A percentile compares a stretch with the other conserved stretches of the same genome.
phyloP scores from a whole-genome alignment of 2,797 vertebrate genomes.

The Tokudaia muenninki region DNA sequence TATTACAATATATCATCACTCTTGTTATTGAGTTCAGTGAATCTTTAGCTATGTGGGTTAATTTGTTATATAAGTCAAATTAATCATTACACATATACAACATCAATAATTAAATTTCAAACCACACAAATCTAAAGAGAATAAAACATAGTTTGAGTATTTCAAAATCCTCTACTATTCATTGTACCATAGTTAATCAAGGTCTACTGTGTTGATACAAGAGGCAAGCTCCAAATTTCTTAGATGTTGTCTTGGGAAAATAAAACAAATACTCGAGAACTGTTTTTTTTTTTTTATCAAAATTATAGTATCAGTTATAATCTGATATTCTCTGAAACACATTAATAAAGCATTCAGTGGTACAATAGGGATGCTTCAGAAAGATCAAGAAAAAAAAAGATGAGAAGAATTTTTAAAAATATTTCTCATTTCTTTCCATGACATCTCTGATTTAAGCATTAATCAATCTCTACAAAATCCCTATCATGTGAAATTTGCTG shows the following conservation, averaged over 20 bases:
- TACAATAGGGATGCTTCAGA: neutral
- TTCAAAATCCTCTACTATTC: neutral
- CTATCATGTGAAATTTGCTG: neutral
- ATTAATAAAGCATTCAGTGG: neutral
- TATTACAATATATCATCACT: neutral
- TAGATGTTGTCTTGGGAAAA: neutral
- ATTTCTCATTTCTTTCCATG: neutral
- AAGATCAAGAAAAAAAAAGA: neutral
- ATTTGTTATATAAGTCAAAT: neutral
- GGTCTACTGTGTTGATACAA: too few species aligned
- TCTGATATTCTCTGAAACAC: neutral
- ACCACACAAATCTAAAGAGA: neutral
- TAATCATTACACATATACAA: neutral
- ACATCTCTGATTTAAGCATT: conserved; percentile 20
- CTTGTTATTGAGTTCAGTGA: neutral
- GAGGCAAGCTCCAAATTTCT: neutral
- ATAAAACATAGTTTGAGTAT: neutral
- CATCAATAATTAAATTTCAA: neutral
- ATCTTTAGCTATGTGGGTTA: neutral
- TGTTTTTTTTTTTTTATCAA: neutral
- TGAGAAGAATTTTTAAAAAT: neutral
- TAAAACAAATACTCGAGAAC: neutral
- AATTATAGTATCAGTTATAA: conserved; percentile 21
- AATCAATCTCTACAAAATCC: neutral
- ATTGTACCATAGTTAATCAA: neutral